Base-by-base conservation (phyloP, 2,113 vertebrate species). In the Cynocephalus volans region DNA sequence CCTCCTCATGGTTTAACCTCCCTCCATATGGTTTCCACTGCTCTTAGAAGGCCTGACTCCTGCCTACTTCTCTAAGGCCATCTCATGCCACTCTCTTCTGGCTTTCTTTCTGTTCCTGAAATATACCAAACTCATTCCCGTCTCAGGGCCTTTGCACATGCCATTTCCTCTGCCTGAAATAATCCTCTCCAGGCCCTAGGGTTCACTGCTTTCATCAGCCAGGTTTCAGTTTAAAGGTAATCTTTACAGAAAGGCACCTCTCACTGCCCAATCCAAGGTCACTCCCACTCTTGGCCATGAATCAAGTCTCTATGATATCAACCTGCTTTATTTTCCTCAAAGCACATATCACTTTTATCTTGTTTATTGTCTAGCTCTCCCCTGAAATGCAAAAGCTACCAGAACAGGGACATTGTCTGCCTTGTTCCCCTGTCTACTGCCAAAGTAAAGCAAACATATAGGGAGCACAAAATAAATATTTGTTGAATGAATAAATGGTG, bases 281-380 rank as follows among this genome's bases (percentile, higher is more conserved):
- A 77, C 23, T 76, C 18, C 56, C n/a, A 60, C 10, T 31, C 12
- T 58, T 75, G 64, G 19, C 48, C 36, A 45, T 77, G 36, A 33
- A 50, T 60, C 84, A 85, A 52, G 54, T 90, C 69, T 48, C 17
- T 73, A 33, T 54, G 26, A 48, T 8, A 84, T 64, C 96, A 84
- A 56, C 48, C 18, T 79, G 41, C 56, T 87, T 88, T 81, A 67
- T 60, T 93, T 88, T 97, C 41, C 76, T 76, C 79, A 45, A 73
- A 92, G 33, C 24, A 60, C 8, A 0, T 33, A 26, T 67, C 56
- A 60, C 9, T 75, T 79, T 36, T 56, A 50, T 83, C 87, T 64
- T 64, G 3, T 15, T 48, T 24, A 84, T 3, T 33, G 28, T 75
- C 76, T 77, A 92, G 41, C 26, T 92, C 54, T 33, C 41, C 54